Evolutionary conservation across 2,888 invertebrate genomes (phyloP), one percentile per base, ranked within the genome.

Genomic region (Chelonus formosanus): DNA sequence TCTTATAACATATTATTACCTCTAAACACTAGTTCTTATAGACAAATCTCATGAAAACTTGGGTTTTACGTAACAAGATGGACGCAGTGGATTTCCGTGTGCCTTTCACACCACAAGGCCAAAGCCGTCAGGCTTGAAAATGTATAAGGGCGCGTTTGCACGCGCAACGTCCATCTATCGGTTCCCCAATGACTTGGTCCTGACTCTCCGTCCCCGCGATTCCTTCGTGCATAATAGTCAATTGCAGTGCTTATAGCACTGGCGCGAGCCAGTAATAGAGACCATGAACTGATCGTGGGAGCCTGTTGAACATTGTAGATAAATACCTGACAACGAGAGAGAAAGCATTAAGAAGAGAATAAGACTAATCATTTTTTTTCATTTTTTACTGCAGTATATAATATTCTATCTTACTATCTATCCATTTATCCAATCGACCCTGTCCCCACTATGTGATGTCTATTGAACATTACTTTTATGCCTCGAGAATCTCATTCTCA

Each of bases 21-120:
- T 40, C 36, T 35, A 6, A 34, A 20, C 44, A 57, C 40, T 57
- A 7, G 8, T 43, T 57, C 40, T 43, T 10, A 5, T 8, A 44
- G 52, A 40, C 31, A 31, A 5, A 52, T 75, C 76, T 76, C 77
- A 73, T 75, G 80, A 80, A 80, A 80, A 81, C 72, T 77, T 70
- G 74, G 69, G 68, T 71, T 76, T 83, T 84, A 81, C 83, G 83
- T 82, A 83, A 83, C 80, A 83, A 83, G 81, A 83, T 83, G 83
- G 81, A 81, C 78, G 81, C 75, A 67, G 71, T 63, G 61, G 74
- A 79, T 82, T 82, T 82, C 82, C 82, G 82, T 80, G 73, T 78
- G 80, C 81, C 81, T 81, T 81, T 81, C 81, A 81, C 81, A 75
- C 75, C 73, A 73, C 80, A 81, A 81, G 80, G 81, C 80, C 81